These are phyloP conservation scores for Epizoanthus fatuus DNA, from an alignment of 92 coral and sea anemone genomes.

Conservation along the genomic window DNA sequence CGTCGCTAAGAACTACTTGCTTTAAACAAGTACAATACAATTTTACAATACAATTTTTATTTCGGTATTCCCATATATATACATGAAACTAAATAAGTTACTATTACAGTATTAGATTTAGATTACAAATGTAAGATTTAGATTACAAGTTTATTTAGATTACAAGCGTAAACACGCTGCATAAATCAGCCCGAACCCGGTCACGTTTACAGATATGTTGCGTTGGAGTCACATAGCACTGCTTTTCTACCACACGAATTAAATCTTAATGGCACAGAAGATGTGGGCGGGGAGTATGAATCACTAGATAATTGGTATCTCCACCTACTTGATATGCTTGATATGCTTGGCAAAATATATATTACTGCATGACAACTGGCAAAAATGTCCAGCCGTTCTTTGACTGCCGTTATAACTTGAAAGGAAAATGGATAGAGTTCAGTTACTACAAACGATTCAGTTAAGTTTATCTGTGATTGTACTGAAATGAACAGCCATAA, in stretches of 20 bases:
- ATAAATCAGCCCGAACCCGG: neutral
- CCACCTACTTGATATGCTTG: neutral
- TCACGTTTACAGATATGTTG: neutral
- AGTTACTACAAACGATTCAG: too few species aligned
- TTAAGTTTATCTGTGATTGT: too few species aligned
- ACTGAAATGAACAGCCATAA: conserved; percentile 7
- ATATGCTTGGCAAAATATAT: neutral
- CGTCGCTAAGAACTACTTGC: neutral
- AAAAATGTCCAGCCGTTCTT: too few species aligned
- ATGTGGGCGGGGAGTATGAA: conserved; percentile 21
- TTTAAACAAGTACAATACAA: too few species aligned
- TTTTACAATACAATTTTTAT: too few species aligned
- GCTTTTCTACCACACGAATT: neutral
- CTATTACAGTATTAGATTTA: too few species aligned
- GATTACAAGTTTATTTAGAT: too few species aligned
- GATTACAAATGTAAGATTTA: too few species aligned
- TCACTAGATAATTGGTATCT: neutral
- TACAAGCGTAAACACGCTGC: conserved; percentile 6
- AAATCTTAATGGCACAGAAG: conserved; percentile 3
- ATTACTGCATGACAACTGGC: neutral
- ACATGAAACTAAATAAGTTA: too few species aligned
- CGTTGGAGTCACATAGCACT: neutral
- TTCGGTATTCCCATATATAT: too few species aligned
- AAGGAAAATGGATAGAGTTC: too few species aligned
- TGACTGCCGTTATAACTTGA: too few species aligned